phyloP scores from a whole-genome alignment of 92 coral and sea anemone genomes.

The Zoanthus solanderi region DNA sequence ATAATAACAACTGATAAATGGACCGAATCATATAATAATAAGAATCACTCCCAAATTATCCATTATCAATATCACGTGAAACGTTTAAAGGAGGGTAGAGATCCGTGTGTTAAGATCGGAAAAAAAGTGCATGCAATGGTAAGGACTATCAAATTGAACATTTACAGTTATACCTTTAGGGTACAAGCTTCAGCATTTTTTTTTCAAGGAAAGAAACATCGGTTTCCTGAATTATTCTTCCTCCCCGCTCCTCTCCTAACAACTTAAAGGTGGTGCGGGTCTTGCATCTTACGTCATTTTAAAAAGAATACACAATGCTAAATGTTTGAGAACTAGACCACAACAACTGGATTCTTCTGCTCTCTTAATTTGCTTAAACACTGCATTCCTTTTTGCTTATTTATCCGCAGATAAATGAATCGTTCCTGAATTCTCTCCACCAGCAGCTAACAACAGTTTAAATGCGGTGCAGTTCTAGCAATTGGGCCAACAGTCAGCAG shows the following conservation, averaged over 20 bases:
- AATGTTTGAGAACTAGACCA: background rate
- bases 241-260: background rate
- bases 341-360: background rate
- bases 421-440: background rate
- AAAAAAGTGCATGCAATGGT: no score
- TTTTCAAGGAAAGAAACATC: no score
- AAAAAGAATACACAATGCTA: background rate
- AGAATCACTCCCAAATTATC: no score
- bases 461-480: background rate
- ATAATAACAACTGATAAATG: no score
- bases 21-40: no score
- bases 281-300: background rate
- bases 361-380: background rate
- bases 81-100: no score
- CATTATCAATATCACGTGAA: no score
- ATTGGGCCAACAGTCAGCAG: background rate
- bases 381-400: background rate
- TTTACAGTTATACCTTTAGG: no score
- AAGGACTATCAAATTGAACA: background rate
- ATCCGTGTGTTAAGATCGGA: no score
- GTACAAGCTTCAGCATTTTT: no score
- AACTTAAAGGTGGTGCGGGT: background rate
- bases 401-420: background rate
- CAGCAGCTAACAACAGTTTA: background rate
- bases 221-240: background rate